Conservation (phyloP, 2,113 vertebrate genomes). For the Rallus limicola region DNA sequence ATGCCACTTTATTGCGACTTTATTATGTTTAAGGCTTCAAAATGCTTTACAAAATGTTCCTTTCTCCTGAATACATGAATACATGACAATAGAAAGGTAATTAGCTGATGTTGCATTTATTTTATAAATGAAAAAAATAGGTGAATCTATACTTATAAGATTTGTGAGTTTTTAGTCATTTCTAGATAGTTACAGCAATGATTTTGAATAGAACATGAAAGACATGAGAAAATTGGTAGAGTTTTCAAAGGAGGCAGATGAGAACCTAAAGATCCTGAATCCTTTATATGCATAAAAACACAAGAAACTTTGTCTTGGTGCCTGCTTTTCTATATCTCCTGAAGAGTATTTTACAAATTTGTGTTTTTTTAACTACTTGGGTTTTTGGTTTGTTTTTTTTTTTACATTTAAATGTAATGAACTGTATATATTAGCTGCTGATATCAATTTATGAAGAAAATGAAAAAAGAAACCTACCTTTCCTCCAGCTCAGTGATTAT, state of each 20-base stretch:
- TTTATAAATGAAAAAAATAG: neutral
- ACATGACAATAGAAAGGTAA: accelerated
- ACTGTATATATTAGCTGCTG: neutral
- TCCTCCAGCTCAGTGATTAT: neutral
- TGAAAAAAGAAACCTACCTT: neutral
- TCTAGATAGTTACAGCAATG: neutral
- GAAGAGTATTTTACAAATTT: neutral
- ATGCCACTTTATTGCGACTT: neutral
- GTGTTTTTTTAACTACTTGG: neutral
- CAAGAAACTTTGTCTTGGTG: neutral
- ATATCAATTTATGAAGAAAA: neutral
- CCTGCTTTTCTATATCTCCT: neutral
- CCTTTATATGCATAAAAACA: neutral
- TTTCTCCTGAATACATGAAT: neutral
- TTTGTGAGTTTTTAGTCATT: neutral
- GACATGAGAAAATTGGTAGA: neutral
- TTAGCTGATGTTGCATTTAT: neutral
- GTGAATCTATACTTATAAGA: neutral
- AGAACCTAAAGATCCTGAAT: neutral
- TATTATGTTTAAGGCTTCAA: neutral
- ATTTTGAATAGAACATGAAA: neutral
- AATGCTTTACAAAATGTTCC: neutral
- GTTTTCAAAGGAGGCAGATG: neutral
- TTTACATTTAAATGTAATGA: neutral
- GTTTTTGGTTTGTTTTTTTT: no score